Evolutionary conservation across 2,888 invertebrate genomes (phyloP).

Genomic region (Ditylenchus weischeri): DNA sequence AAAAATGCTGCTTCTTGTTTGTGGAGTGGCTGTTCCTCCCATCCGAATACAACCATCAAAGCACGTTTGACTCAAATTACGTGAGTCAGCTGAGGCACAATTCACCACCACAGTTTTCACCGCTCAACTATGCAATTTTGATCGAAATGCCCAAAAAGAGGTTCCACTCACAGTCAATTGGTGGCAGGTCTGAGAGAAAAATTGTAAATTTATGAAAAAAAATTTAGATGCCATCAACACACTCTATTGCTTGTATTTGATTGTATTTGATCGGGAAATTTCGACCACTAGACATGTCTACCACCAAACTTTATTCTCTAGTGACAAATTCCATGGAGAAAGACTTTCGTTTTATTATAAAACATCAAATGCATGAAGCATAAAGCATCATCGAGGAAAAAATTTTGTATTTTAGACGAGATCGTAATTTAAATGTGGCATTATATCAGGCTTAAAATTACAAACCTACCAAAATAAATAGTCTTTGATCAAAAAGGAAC

Average conservation of each 20-base stretch:
- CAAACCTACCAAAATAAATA: too few relatives aligned
- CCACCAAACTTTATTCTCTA: neutral
- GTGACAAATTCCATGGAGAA: neutral
- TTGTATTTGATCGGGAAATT: conserved; percentile 1
- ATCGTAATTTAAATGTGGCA: too few relatives aligned
- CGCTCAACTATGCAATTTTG: neutral
- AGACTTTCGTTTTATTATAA: too few relatives aligned
- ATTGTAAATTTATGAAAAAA: too few relatives aligned
- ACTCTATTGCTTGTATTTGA: neutral
- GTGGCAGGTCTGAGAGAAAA: too few relatives aligned
- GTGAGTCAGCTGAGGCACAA: neutral
- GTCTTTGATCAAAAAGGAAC: too few relatives aligned
- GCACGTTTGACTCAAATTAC: neutral
- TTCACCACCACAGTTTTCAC: neutral
- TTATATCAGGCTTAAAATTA: too few relatives aligned
- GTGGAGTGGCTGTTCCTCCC: conserved; percentile 5
- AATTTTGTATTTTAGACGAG: too few relatives aligned
- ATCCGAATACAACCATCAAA: neutral
- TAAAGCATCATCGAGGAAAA: too few relatives aligned
- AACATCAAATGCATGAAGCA: too few relatives aligned
- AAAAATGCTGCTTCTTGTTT: neutral
- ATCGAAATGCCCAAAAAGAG: neutral
- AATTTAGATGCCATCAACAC: conserved; percentile 3
- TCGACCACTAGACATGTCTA: neutral
- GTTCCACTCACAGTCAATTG: too few relatives aligned